Conservation (phyloP, 2,797 vertebrate species). For the Aldrovandia affinis region DNA sequence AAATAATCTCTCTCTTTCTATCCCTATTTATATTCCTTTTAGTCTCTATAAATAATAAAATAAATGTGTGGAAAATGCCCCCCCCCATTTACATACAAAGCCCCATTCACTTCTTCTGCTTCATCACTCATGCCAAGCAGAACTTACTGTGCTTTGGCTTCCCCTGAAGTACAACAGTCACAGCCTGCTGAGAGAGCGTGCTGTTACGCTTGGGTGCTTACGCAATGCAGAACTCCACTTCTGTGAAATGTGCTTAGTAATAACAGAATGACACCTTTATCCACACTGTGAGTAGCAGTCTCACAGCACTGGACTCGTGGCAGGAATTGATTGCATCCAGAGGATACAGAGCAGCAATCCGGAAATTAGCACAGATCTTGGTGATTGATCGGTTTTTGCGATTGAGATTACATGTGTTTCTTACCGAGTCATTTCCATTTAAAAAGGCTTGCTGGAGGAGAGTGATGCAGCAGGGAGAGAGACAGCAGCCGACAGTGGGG, state of each 20-base stretch:
- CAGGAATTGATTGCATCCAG: neutral
- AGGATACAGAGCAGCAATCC: neutral
- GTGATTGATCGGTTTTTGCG: neutral
- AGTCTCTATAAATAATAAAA: too few relatives aligned
- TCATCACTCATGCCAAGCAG: too few relatives aligned
- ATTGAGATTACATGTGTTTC: neutral
- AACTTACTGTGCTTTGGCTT: too few relatives aligned
- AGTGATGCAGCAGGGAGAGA: neutral
- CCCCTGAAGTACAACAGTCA: too few relatives aligned
- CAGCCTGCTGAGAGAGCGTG: too few relatives aligned
- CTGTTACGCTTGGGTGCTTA: neutral
- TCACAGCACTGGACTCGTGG: neutral
- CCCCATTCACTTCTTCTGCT: too few relatives aligned
- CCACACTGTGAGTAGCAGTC: neutral
- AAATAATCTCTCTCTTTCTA: too few relatives aligned
- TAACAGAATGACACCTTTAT: neutral
- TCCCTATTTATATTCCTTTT: too few relatives aligned
- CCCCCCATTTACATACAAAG: too few relatives aligned
- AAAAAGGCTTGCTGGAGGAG: slow-evolving; percentile 1
- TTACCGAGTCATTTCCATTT: neutral
- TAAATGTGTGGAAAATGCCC: too few relatives aligned
- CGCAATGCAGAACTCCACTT: neutral
- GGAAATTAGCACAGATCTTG: neutral
- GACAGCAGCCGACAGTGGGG: neutral
- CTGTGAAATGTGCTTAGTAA: neutral